Evolutionary conservation across 1,140 invertebrate genomes (phyloP).

Genomic region (Eueides isabella): DNA sequence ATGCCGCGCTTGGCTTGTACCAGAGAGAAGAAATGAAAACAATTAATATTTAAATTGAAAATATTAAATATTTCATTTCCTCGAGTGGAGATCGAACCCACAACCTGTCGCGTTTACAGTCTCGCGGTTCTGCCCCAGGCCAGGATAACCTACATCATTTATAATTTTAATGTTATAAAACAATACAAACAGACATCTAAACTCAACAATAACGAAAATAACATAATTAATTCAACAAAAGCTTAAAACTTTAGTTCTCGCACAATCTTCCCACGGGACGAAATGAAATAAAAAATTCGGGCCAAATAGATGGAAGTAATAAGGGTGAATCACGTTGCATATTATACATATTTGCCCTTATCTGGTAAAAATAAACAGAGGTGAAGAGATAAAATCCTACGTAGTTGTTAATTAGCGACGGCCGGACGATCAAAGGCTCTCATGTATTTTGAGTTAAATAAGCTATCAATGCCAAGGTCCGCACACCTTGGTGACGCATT

Average conservation of each 20-base stretch:
- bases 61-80: too few species aligned
- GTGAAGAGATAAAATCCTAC: slow-evolving; percentile 26
- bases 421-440: slow-evolving; percentile 36
- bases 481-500: slow-evolving; percentile 31
- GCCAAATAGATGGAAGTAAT: neutral
- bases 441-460: slow-evolving; percentile 33
- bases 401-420: slow-evolving; percentile 35
- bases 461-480: slow-evolving; percentile 42
- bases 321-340: slow-evolving; percentile 1
- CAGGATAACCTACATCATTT: too few species aligned
- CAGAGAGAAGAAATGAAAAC: too few species aligned
- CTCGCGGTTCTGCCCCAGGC: too few species aligned
- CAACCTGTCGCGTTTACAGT: too few species aligned
- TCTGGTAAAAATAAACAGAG: slow-evolving; percentile 22
- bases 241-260: neutral
- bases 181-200: neutral
- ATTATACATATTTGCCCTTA: slow-evolving; percentile 25
- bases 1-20: too few species aligned
- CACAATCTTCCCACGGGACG: neutral
- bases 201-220: neutral
- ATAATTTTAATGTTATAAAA: too few species aligned
- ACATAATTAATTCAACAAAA: neutral
- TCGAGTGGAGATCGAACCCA: too few species aligned
- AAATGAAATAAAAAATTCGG: neutral
- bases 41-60: too few species aligned